Evolutionary conservation across 1,140 invertebrate genomes (phyloP).

Genomic region (Contarinia nasturtii): DNA sequence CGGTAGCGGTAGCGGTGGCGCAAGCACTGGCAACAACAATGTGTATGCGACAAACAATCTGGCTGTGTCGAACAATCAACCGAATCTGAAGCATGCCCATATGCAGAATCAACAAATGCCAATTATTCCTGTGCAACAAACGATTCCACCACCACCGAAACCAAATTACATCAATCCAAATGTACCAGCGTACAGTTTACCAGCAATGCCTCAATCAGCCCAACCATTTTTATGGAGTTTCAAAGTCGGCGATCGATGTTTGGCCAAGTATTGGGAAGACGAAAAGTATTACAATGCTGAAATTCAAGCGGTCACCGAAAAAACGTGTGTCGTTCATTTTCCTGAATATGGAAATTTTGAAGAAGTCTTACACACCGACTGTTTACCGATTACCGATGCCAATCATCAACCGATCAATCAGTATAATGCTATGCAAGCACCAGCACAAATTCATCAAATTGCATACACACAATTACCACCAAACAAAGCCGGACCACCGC

Average conservation of each 20-base stretch:
- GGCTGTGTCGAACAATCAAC: background rate
- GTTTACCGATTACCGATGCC: conserved; percentile 40
- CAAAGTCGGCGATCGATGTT: conserved; percentile 59
- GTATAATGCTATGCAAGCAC: conserved; percentile 5
- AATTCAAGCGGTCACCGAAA: conserved; percentile 55
- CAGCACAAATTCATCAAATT: background rate
- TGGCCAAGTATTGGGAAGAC: conserved; percentile 87
- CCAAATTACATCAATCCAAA: background rate
- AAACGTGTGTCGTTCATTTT: conserved; percentile 68
- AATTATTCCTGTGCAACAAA: background rate
- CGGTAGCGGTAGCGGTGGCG: background rate
- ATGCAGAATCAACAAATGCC: background rate
- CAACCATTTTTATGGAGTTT: conserved; percentile 29
- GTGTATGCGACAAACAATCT: background rate
- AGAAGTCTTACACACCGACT: conserved; percentile 63
- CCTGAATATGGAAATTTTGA: conserved; percentile 76
- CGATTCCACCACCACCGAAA: background rate
- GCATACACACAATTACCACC: conserved; percentile 4
- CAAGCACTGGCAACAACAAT: background rate
- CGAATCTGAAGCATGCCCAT: background rate
- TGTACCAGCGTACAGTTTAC: background rate
- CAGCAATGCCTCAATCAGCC: too few relatives aligned
- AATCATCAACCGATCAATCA: conserved; percentile 13
- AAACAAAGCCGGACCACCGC: background rate
- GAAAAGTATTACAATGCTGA: conserved; percentile 74